phyloP scores from a whole-genome alignment of 1,140 invertebrate species.

The Hetaerina americana region DNA sequence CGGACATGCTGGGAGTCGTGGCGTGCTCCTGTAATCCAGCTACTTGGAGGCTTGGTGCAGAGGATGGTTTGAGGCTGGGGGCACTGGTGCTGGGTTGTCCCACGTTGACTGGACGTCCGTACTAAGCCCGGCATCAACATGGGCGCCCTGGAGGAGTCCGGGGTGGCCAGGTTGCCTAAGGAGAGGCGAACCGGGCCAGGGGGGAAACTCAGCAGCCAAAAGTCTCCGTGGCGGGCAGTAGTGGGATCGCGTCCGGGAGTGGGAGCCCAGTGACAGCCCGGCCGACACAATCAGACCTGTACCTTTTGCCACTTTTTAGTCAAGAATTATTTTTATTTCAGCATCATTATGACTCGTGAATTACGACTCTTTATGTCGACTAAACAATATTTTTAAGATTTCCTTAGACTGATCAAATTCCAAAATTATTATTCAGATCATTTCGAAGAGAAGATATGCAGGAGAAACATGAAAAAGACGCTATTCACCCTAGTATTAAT shows the following conservation, averaged over 20 bases:
- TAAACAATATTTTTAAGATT: too few species aligned
- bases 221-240: conserved; percentile 92
- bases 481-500: too few species aligned
- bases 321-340: neutral
- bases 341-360: too few species aligned
- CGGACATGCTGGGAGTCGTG: conserved; percentile 24
- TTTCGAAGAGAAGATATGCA: too few species aligned
- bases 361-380: too few species aligned
- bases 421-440: too few species aligned
- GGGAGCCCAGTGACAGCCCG: conserved; percentile 64
- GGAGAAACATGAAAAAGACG: too few species aligned
- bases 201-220: conserved; percentile 93
- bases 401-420: too few species aligned
- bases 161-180: conserved; percentile 76
- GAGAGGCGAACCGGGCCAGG: conserved; percentile 92
- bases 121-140: conserved; percentile 81
- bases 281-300: conserved; percentile 72
- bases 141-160: conserved; percentile 65
- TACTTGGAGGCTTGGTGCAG: conserved; percentile 34
- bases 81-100: conserved; percentile 13
- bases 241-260: conserved; percentile 95
- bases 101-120: conserved; percentile 27
- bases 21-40: conserved; percentile 43
- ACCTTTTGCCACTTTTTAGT: conserved; percentile 40
- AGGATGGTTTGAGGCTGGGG: conserved; percentile 33